Conservation (phyloP, 2,888 invertebrate genomes). For the Zonitis immaculata region DNA sequence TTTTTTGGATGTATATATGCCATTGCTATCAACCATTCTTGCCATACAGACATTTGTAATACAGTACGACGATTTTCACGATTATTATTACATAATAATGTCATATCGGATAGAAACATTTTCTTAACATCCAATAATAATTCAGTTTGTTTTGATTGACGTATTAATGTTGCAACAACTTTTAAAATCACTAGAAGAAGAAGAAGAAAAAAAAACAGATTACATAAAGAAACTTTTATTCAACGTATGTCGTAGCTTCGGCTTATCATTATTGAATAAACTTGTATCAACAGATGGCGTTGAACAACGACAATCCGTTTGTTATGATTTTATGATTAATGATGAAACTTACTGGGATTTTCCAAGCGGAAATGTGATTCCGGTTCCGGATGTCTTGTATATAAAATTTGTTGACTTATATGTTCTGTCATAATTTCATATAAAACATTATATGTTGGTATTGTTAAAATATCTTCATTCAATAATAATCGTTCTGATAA, state of each 20-base stretch:
- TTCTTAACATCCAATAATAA: slow-evolving; percentile 91
- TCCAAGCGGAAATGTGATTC: slow-evolving; percentile 92
- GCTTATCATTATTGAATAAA: neutral
- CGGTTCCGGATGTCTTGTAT: slow-evolving; percentile 91
- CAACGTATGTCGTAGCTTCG: neutral
- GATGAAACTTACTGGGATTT: slow-evolving; percentile 78
- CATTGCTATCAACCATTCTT: slow-evolving; percentile 98
- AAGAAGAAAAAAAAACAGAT: neutral
- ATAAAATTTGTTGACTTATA: slow-evolving; percentile 90
- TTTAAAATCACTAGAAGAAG: slow-evolving; percentile 85
- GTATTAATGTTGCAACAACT: slow-evolving; percentile 94
- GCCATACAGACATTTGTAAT: slow-evolving; percentile 99
- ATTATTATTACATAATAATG: slow-evolving; percentile 94
- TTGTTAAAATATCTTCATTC: slow-evolving; percentile 82
- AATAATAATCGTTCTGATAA: slow-evolving; percentile 87
- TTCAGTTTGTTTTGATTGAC: slow-evolving; percentile 93
- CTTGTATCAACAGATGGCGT: neutral
- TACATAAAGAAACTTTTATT: neutral
- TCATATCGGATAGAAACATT: slow-evolving; percentile 96
- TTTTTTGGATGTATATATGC: slow-evolving; percentile 97
- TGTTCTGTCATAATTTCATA: slow-evolving; percentile 99
- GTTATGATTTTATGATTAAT: neutral
- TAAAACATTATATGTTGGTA: slow-evolving; percentile 96
- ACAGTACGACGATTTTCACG: slow-evolving; percentile 96
- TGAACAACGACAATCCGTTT: neutral